These are phyloP conservation scores for Anthoscopus minutus DNA, from an alignment of 2,113 vertebrate species.

Conservation along the genomic window DNA sequence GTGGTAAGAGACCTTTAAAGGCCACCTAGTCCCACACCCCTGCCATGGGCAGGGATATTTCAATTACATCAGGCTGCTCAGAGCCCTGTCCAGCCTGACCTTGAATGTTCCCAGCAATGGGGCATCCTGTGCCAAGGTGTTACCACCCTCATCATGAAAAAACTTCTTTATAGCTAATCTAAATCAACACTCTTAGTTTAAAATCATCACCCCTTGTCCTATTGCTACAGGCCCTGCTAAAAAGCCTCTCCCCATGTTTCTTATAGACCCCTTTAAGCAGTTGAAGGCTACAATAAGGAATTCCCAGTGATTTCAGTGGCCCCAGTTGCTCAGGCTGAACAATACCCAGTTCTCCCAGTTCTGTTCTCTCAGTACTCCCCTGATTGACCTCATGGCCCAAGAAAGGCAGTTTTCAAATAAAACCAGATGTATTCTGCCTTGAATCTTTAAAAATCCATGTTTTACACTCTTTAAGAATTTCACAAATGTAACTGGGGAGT, in stretches of 20 bases:
- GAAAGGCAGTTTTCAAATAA: background rate
- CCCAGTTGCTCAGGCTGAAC: background rate
- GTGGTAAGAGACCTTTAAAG: background rate
- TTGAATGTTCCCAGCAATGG: background rate
- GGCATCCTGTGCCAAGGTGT: background rate
- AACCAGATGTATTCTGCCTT: background rate
- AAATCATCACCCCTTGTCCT: background rate
- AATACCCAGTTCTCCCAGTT: background rate
- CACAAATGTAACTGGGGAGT: background rate
- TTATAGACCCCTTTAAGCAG: background rate
- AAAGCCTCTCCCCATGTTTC: background rate
- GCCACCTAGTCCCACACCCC: background rate
- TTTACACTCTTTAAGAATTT: background rate
- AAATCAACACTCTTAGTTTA: background rate
- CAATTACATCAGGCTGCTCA: background rate
- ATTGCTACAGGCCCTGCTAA: background rate
- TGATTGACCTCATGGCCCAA: background rate
- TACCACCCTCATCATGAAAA: background rate
- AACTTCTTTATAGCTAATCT: background rate
- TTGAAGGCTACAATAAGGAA: background rate
- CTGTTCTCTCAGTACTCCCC: background rate
- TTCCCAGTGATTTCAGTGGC: background rate
- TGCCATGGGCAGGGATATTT: background rate
- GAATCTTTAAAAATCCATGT: background rate
- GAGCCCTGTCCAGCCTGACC: background rate